Evolutionary conservation across 2,888 invertebrate genomes (phyloP), one percentile per base, ranked within the genome.

Genomic region (Leistus spinibarbis): DNA sequence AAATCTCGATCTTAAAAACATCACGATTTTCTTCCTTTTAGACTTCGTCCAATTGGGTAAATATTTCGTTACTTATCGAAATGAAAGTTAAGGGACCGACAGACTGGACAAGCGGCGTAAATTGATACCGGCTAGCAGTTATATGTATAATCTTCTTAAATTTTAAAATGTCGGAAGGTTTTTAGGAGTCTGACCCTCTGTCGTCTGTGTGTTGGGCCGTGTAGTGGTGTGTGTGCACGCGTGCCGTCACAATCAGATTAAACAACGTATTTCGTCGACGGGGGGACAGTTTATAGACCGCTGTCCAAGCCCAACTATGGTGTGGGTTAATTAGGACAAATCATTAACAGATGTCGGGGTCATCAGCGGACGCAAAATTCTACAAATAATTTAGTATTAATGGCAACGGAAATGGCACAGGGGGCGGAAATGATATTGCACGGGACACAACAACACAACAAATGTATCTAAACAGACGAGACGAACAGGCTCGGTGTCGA

Each of bases 281-380:
- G 53, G 66, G 40, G 66, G 40, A 54, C 19, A 22, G 70, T 53
- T 63, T 24, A 64, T 71, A 54, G 54, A 64, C 71, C 68, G 64
- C 68, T 54, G 71, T 54, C 65, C 64, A 53, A 22, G 54, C 24
- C 16, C 70, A 53, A 54, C 54, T 24, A 78, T 78, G 81, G 81
- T 79, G 79, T 81, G 83, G 81, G 84, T 84, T 85, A 86, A 86
- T 86, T 86, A 86, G 85, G 83, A 82, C 85, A 84, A 86, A 86
- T 86, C 85, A 86, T 86, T 85, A 85, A 84, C 86, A 86, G 85
- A 85, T 85, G 85, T 85, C 83, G 82, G 82, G 57, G 81, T 80
- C 83, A 82, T 83, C 79, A 78, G 76, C 71, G 76, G 77, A 81
- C 82, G 81, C 83, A 83, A 84, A 84, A 84, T 84, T 84, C 83